These are phyloP conservation scores for Nothoprocta perdicaria DNA, from an alignment of 2,113 vertebrate species.

Conservation along the genomic window DNA sequence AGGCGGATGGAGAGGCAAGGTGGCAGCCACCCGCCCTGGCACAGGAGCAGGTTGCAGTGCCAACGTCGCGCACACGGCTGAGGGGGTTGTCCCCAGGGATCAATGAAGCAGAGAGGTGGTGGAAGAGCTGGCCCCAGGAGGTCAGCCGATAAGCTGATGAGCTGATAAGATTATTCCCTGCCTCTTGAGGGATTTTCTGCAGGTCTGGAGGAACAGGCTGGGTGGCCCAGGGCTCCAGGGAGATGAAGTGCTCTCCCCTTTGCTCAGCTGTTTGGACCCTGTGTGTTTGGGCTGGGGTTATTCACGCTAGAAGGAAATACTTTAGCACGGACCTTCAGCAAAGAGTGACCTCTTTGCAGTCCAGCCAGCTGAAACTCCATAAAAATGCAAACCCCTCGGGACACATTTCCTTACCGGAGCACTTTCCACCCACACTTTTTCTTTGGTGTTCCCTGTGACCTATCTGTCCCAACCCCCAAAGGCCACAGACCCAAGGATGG, in stretches of 20 bases:
- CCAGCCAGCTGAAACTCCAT: not conserved
- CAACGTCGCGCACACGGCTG: rapidly evolving
- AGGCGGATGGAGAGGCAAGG: not conserved
- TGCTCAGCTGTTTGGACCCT: rapidly evolving
- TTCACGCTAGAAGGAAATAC: not conserved
- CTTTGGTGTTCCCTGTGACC: not conserved
- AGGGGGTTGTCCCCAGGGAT: not conserved
- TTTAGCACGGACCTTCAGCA: not conserved
- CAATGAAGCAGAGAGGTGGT: not conserved
- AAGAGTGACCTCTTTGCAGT: not conserved
- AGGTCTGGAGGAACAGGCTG: not conserved
- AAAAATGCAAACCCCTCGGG: not conserved
- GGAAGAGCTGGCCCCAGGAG: not conserved
- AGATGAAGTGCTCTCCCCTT: not conserved
- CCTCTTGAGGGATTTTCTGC: not conserved
- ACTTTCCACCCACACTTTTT: not conserved
- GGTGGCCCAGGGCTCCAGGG: not conserved
- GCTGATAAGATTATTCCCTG: not conserved
- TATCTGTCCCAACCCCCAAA: not conserved
- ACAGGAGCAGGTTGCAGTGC: not conserved
- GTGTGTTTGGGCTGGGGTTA: not conserved
- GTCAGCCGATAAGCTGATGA: not conserved
- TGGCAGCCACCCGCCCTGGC: not conserved
- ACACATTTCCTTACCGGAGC: not conserved
- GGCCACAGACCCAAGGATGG: rapidly evolving